Conservation (phyloP, 2,888 invertebrate genomes). For the Scaptodrosophila latifasciaeformis region DNA sequence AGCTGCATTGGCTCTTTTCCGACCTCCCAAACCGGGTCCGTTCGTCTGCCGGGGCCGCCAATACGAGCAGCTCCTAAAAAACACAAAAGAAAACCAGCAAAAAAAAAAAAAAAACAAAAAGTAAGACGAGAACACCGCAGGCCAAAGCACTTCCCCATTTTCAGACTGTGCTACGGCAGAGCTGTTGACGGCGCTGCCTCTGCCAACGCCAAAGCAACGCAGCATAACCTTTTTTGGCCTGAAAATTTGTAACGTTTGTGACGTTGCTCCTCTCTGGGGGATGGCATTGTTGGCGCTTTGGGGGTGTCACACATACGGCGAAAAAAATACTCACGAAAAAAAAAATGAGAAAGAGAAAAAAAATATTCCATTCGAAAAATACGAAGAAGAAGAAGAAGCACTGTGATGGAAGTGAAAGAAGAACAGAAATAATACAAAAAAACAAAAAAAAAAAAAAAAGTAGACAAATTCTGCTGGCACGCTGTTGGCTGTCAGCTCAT, state of each 20-base stretch:
- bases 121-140: neutral
- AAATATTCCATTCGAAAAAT: neutral
- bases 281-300: conserved; percentile 1
- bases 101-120: conserved; percentile 17
- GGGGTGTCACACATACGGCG: neutral
- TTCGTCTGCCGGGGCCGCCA: conserved; percentile 38
- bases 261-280: conserved; percentile 25
- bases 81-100: neutral
- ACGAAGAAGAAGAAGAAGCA: too few relatives aligned
- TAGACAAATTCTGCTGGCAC: neutral
- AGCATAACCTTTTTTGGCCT: conserved; percentile 37
- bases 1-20: neutral
- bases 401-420: too few relatives aligned
- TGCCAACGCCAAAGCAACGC: conserved; percentile 21
- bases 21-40: too few relatives aligned
- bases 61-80: conserved; percentile 52
- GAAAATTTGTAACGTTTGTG: neutral
- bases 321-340: conserved; percentile 3
- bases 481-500: conserved; percentile 1
- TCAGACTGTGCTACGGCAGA: conserved; percentile 35
- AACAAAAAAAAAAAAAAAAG: too few relatives aligned
- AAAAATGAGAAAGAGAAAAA: neutral
- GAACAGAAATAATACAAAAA: too few relatives aligned
- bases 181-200: neutral
- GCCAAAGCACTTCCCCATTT: conserved; percentile 20